These are phyloP conservation scores for Leucoptera coffeella DNA, from an alignment of 2,888 invertebrate genomes.

Conservation along the genomic window DNA sequence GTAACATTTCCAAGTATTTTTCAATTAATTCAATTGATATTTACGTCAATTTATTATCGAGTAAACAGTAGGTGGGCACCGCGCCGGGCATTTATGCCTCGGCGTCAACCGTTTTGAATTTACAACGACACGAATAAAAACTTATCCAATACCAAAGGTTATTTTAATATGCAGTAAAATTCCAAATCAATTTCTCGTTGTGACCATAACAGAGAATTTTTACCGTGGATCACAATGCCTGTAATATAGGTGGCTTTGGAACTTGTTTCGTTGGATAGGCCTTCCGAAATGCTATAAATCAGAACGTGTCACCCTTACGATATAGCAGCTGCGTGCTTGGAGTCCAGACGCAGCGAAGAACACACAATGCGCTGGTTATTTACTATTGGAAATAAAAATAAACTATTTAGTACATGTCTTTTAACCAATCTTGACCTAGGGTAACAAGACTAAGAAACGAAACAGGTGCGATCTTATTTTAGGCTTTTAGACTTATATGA, in stretches of 20 bases:
- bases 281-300: slow-evolving; percentile 42
- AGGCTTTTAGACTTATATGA: no score
- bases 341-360: slow-evolving; percentile 16
- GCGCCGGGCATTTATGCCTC: slow-evolving; percentile 7
- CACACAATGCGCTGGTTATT: slow-evolving; percentile 10
- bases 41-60: slow-evolving; percentile 27
- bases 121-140: slow-evolving; percentile 15
- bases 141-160: slow-evolving; percentile 37
- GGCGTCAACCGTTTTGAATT: slow-evolving; percentile 1
- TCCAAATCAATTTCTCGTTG: slow-evolving; percentile 40
- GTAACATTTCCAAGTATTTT: slow-evolving; percentile 10
- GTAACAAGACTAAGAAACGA: no score
- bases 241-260: slow-evolving; percentile 34
- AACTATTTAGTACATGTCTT: no score
- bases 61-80: slow-evolving; percentile 23
- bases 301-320: slow-evolving; percentile 27
- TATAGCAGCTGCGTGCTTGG: slow-evolving; percentile 24
- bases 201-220: slow-evolving; percentile 30
- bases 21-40: slow-evolving; percentile 32
- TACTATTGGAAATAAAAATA: no score
- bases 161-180: slow-evolving; percentile 48
- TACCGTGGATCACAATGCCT: slow-evolving; percentile 22
- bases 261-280: slow-evolving; percentile 32
- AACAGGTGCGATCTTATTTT: no score
- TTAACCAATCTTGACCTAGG: no score